These are phyloP conservation scores for Hypolimnas misippus DNA, from an alignment of 2,888 invertebrate species.

Conservation along the genomic window DNA sequence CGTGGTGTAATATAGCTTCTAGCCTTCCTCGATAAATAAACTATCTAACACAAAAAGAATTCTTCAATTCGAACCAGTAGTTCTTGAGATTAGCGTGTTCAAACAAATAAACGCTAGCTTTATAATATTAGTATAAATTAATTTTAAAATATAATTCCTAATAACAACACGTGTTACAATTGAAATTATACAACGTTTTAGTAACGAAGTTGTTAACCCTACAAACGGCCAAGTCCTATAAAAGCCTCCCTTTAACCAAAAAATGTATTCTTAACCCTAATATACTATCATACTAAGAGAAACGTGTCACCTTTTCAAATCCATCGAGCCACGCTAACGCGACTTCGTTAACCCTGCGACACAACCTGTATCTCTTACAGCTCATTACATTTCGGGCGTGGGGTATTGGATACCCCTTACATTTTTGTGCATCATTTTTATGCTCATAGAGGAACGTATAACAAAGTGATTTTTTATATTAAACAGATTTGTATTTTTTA, in stretches of 20 bases:
- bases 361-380: conserved; percentile 41
- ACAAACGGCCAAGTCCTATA: not conserved
- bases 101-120: too few species aligned
- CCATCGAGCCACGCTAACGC: conserved; percentile 19
- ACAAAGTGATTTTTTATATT: not conserved
- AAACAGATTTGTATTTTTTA: too few species aligned
- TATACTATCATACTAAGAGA: not conserved
- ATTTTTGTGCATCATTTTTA: not conserved
- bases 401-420: conserved; percentile 17
- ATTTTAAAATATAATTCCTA: too few species aligned
- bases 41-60: too few species aligned
- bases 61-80: too few species aligned
- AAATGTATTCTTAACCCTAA: not conserved
- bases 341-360: conserved; percentile 28
- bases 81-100: too few species aligned
- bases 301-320: conserved; percentile 1
- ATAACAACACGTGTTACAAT: too few species aligned
- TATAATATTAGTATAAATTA: too few species aligned
- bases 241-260: not conserved
- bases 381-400: conserved; percentile 43
- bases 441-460: not conserved
- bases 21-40: too few species aligned
- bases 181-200: too few species aligned
- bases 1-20: too few species aligned
- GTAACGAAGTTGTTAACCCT: too few species aligned